Conservation (phyloP, 1,140 invertebrate species). For the Augochlora pura region DNA sequence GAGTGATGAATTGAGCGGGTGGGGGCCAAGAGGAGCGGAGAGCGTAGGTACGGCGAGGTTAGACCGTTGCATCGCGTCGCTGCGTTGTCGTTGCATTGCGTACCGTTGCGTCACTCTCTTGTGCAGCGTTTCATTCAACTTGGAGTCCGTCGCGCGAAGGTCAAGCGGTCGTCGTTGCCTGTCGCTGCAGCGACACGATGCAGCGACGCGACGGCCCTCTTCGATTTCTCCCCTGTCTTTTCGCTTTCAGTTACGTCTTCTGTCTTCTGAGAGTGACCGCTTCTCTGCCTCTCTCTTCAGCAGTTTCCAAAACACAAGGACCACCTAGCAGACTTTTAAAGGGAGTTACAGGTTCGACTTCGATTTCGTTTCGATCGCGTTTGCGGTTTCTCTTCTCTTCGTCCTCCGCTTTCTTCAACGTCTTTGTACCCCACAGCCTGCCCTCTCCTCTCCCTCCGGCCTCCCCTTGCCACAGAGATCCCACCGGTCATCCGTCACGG, state of each 20-base stretch:
- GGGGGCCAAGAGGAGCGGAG: neutral
- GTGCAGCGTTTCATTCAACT: constrained; percentile 77
- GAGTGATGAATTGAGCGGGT: neutral
- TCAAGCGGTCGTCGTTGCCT: constrained; percentile 73
- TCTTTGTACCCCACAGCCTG: constrained; percentile 5
- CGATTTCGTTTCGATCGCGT: constrained; percentile 32
- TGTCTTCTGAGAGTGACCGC: too few species aligned
- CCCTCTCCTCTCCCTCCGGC: neutral
- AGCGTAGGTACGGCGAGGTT: constrained; percentile 39
- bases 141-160: constrained; percentile 73
- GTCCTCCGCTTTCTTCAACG: neutral
- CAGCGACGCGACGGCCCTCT: constrained; percentile 15
- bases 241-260: neutral
- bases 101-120: constrained; percentile 73
- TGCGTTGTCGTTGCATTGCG: constrained; percentile 48
- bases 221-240: neutral
- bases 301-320: neutral
- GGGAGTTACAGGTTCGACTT: neutral
- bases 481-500: constrained; percentile 2
- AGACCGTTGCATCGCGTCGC: constrained; percentile 51
- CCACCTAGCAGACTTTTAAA: neutral
- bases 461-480: neutral
- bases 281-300: too few species aligned
- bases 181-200: neutral
- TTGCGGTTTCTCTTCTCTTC: constrained; percentile 34